Percentiles rank a stretch among this genome's conserved stretches.
phyloP scores from a whole-genome alignment of 2,888 invertebrate genomes.

The Linyphia triangularis region DNA sequence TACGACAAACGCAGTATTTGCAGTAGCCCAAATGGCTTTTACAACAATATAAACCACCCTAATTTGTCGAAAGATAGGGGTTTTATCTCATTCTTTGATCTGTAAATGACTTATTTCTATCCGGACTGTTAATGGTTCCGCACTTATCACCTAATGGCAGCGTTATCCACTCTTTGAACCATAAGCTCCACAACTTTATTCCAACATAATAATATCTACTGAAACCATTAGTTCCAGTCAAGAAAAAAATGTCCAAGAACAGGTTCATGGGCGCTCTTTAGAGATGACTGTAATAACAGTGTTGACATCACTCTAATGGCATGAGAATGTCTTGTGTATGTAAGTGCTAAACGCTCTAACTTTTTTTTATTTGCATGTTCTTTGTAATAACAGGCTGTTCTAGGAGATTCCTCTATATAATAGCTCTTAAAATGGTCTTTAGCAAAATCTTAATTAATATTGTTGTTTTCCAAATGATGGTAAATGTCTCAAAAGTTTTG shows the following conservation, averaged over 20 bases:
- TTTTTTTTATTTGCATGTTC: slow-evolving; percentile 6
- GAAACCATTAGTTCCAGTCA: slow-evolving; percentile 44
- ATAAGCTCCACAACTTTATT: slow-evolving; percentile 44
- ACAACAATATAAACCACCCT: slow-evolving; percentile 26
- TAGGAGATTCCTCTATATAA: background rate
- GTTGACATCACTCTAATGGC: slow-evolving; percentile 50
- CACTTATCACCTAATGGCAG: slow-evolving; percentile 43
- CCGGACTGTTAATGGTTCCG: slow-evolving; percentile 27
- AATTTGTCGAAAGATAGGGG: slow-evolving; percentile 40
- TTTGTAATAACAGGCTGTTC: slow-evolving; percentile 18
- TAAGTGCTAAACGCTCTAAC: slow-evolving; percentile 48
- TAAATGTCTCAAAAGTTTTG: slow-evolving; percentile 5
- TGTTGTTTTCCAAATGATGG: background rate
- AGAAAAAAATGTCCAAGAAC: slow-evolving; percentile 41
- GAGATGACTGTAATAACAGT: slow-evolving; percentile 50
- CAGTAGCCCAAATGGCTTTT: slow-evolving; percentile 48
- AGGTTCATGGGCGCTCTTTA: slow-evolving; percentile 47
- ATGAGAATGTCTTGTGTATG: slow-evolving; percentile 31
- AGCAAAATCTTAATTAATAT: slow-evolving; percentile 46
- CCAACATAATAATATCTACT: slow-evolving; percentile 38
- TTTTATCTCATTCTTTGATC: slow-evolving; percentile 49
- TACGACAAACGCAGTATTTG: slow-evolving; percentile 24
- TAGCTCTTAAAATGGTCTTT: slow-evolving; percentile 33
- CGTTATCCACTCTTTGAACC: slow-evolving; percentile 20
- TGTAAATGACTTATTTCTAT: slow-evolving; percentile 65